Evolutionary conservation across 2,113 vertebrate genomes (phyloP), one percentile per base, ranked within the genome.

Genomic region (Cynocephalus volans): DNA sequence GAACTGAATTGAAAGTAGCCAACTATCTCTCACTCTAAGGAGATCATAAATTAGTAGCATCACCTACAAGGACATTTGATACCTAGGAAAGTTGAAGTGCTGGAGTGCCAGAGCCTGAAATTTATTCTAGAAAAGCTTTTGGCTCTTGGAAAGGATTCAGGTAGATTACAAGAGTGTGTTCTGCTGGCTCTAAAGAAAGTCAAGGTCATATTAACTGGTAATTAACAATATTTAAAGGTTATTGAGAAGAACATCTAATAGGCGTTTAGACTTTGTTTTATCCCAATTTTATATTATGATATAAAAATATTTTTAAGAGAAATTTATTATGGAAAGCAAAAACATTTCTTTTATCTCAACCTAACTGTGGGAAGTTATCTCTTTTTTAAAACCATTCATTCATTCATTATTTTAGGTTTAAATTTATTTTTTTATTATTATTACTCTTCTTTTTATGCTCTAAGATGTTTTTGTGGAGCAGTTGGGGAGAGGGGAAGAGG

Each of bases 301-400:
- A 80, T 96, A 60, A 93, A 76, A 85, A 69, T 69, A 69, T 62
- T 95, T 83, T 76, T n/a, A 67, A 67, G 62, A 75, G 13, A 70
- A 90, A 87, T 75, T 17, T 54, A 45, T 56, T 83, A 26, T 45
- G 52, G 26, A 92, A 15, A 26, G 48, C 3, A 80, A 70, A 52
- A 72, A 41, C 4, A 52, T 87, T 56, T 12, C 45, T 79, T 81
- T 93, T 67, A 41, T 81, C 67, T 96, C 56, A 19, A 48, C 33
- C 36, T 70, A 19, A 6, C 13, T 15, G 1, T 64, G 28, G 31
- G 54, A 88, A 67, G 10, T 94, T 88, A 41, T 41, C 41, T 41
- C 41, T 41, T 41, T 41, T 41, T 41, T 41, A 41, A 41, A 41
- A 41, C 41, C 41, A 41, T 41, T 41, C 41, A 41, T 41, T 41